A percentile compares a stretch with the other conserved stretches of the same genome.
Evolutionary conservation across 2,113 vertebrate genomes (phyloP).

Genomic region (Cromileptes altivelis): DNA sequence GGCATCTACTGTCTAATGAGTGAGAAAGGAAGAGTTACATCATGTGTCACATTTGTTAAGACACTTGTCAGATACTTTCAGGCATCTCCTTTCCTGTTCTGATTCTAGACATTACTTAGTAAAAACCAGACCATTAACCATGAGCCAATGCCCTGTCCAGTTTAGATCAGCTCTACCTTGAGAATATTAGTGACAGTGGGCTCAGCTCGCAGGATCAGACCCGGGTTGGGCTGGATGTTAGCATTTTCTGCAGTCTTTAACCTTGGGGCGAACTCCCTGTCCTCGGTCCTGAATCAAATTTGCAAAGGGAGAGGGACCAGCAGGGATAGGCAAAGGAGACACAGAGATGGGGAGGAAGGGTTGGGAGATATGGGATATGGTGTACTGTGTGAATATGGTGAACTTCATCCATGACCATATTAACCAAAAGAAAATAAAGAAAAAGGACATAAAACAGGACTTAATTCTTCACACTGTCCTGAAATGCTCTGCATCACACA

Average conservation of each 20-base stretch:
- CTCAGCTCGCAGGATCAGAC: constrained; percentile 95
- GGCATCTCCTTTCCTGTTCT: too few relatives aligned
- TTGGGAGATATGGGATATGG: neutral
- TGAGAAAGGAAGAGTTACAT: neutral
- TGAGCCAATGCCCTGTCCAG: neutral
- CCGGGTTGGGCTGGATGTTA: constrained; percentile 97
- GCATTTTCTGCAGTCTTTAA: constrained; percentile 94
- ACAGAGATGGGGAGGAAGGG: neutral
- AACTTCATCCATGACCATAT: neutral
- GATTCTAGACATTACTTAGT: too few relatives aligned
- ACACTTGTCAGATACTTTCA: too few relatives aligned
- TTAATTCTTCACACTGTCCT: neutral
- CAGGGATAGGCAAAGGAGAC: neutral
- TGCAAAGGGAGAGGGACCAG: constrained; percentile 42
- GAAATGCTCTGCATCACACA: neutral
- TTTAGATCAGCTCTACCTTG: constrained; percentile 85
- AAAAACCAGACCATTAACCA: too few relatives aligned
- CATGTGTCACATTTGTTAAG: neutral
- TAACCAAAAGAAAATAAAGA: neutral
- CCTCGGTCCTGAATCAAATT: constrained; percentile 83
- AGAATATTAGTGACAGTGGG: constrained; percentile 99
- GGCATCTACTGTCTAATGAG: constrained; percentile 93
- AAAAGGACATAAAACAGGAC: neutral
- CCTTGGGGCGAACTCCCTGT: constrained; percentile 91
- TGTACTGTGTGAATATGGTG: constrained; percentile 38